Evolutionary conservation across 2,113 vertebrate genomes (phyloP).

Genomic region (Lagenorhynchus albirostris): DNA sequence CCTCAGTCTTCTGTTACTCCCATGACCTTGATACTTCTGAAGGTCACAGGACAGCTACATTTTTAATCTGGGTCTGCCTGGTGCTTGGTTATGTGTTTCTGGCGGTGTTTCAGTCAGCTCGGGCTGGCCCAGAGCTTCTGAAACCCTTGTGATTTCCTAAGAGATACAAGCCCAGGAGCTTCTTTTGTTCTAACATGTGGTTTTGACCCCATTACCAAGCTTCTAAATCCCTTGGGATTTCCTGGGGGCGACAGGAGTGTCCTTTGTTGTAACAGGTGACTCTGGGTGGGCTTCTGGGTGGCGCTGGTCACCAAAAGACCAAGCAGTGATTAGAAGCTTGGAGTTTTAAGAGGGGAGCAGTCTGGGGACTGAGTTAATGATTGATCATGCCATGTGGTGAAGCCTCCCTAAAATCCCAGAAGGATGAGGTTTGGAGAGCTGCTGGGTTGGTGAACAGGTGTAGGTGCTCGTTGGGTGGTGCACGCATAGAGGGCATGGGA

Average conservation of each 20-base stretch:
- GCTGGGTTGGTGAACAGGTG: rapidly evolving
- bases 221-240: not conserved
- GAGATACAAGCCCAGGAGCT: not conserved
- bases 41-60: rapidly evolving
- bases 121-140: not conserved
- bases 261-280: too few relatives aligned
- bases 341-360: not conserved
- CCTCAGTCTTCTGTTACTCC: not conserved
- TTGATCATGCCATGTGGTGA: rapidly evolving
- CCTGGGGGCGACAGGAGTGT: not conserved
- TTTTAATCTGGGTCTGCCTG: not conserved
- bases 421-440: not conserved
- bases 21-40: not conserved
- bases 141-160: not conserved
- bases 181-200: not conserved
- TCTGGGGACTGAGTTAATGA: not conserved
- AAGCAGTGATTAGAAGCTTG: not conserved
- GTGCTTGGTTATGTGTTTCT: rapidly evolving
- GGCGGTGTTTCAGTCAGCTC: rapidly evolving
- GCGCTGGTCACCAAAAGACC: not conserved
- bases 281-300: not conserved
- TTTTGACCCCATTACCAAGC: not conserved
- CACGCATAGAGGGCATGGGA: rapidly evolving
- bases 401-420: not conserved
- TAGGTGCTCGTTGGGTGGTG: not conserved